Percentiles rank a stretch among this genome's conserved stretches.
phyloP scores from a whole-genome alignment of 2,888 invertebrate genomes.

The Drosophila buzzatii region DNA sequence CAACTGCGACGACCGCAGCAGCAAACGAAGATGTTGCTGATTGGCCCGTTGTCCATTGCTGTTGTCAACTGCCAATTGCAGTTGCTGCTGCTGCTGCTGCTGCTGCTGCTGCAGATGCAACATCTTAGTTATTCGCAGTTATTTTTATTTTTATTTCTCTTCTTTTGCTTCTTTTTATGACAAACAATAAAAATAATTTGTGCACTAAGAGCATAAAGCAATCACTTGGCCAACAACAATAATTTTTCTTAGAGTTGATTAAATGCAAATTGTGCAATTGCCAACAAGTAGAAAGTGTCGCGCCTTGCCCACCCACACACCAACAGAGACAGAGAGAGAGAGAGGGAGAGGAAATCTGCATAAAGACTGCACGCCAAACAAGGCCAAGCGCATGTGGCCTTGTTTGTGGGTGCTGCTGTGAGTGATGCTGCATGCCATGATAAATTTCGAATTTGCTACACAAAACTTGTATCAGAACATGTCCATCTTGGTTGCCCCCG shows the following conservation, averaged over 20 bases:
- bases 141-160: constrained; percentile 7
- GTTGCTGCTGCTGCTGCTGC: constrained; percentile 30
- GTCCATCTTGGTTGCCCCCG: constrained; percentile 70
- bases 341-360: constrained; percentile 50
- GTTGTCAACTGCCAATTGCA: constrained; percentile 55
- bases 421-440: constrained; percentile 64
- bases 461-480: constrained; percentile 79
- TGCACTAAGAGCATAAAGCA: constrained; percentile 51
- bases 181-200: constrained; percentile 61
- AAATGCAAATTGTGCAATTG: constrained; percentile 58
- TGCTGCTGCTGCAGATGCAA: constrained; percentile 43
- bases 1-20: constrained; percentile 56
- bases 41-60: constrained; percentile 64
- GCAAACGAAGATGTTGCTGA: constrained; percentile 77
- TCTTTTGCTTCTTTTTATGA: constrained; percentile 44
- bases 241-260: constrained; percentile 50
- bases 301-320: constrained; percentile 64
- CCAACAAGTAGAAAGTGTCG: constrained; percentile 65
- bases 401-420: constrained; percentile 64
- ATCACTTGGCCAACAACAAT: constrained; percentile 30
- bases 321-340: not conserved
- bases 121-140: constrained; percentile 47
- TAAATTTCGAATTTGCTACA: constrained; percentile 81
- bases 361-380: constrained; percentile 66
- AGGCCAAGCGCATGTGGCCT: constrained; percentile 54